Evolutionary conservation across 2,888 invertebrate genomes (phyloP), one percentile per base, ranked within the genome.

Genomic region (Liposcelis brunnea): DNA sequence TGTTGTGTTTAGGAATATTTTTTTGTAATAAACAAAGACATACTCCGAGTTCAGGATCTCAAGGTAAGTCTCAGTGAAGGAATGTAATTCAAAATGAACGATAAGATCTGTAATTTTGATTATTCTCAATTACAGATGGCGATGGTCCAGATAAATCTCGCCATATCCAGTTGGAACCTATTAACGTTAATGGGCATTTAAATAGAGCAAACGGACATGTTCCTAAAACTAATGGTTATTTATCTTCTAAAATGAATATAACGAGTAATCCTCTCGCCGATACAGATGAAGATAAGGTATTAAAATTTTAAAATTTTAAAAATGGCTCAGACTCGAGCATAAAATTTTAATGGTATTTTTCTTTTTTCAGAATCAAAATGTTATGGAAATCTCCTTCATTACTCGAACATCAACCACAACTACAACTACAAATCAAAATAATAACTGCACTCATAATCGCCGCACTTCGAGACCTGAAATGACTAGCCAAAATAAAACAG

Each of bases 191-290:
- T 45, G 55, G 57, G 16, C 57, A 58, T 0, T 56, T 58, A 0
- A 55, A 31, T 42, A 38, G 59, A 62, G 42, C 19, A 5, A 44
- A 35, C 0, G 61, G 60, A 31, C 62, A 66, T 33, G 58, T 66
- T 6, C 65, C 65, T 32, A 56, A 63, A 16, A 68, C 65, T 0
- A 67, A 63, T 2, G 47, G 44, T 12, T 47, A 49, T 11, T 43
- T 46, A 33, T 49, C 49, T 35, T 49, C 52, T n/a, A 66, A 66
- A 51, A 79, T 81, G 57, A 81, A 80, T 47, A 81, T 81, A 55
- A 80, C 81, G 4, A 74, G 77, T 45, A 82, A 82, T 62, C 81
- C 81, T 21, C 68, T 82, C 60, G 80, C 80, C 33, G 72, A 72
- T 51, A 66, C 71, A 47, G 66, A 67, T 48, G 67, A 72, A 55